Evolutionary conservation across 2,888 invertebrate genomes (phyloP), one percentile per base, ranked within the genome.

Genomic region (Andrena fulva): DNA sequence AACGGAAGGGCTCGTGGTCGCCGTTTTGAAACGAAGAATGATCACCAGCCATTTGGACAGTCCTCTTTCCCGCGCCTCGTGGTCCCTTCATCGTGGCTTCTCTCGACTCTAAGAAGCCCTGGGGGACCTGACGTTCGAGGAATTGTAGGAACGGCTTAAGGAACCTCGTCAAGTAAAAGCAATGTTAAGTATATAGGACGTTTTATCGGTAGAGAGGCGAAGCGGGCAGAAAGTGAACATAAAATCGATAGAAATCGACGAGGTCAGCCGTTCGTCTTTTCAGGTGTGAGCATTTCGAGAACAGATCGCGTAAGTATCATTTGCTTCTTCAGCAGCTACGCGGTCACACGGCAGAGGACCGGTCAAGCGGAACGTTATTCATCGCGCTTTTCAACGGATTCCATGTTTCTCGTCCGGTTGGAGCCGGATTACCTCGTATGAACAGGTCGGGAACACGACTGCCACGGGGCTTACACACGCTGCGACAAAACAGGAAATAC

Each of bases 1-100:
- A 16, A 42, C 12, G 42, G 42, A 42, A 12, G 4, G 42, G 42
- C 42, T 42, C 1, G 42, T 42, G 42, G 42, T 42, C 16, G 42
- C 42, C 42, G 16, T 71, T 89, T 85, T 74, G 52, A 85, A 84
- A 89, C 76, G 85, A 87, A 85, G 85, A 85, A 86, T 56, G 83
- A 85, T 82, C 66, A 42, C 70, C 73, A 79, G 72, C 72, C 79
- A 74, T 56, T 69, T 42, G 56, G 72, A 69, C 63, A 66, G 64
- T 60, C 52, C 62, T 52, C 62, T 70, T 62, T 24, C 16, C 42
- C 42, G 42, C 42, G 42, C 12, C 42, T 16, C 16, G 42, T 42
- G 42, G 42, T 5, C 42, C 42, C 42, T 42, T 42, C 42, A 5
- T 16, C 42, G 42, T 42, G 42, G 42, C 42, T 16, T 42, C 42